A percentile compares a stretch with the other conserved stretches of the same genome.
phyloP scores from a whole-genome alignment of 2,888 invertebrate species.

The Megamerina dolium region DNA sequence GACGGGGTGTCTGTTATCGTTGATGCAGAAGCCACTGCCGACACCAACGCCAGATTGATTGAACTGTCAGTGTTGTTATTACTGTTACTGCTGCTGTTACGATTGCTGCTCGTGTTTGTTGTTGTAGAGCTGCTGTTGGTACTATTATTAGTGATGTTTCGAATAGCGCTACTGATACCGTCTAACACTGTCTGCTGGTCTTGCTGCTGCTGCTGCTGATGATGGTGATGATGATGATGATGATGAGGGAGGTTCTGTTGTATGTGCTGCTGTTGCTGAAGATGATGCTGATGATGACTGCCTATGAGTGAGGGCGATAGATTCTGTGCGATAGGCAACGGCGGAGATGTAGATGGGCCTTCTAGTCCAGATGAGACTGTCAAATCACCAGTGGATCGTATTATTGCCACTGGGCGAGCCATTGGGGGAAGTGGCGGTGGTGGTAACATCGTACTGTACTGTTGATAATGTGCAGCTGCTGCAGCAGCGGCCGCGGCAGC shows the following conservation, averaged over 20 bases:
- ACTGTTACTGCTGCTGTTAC: constrained; percentile 18
- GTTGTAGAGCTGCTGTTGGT: constrained; percentile 41
- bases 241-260: constrained; percentile 15
- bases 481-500: constrained; percentile 27
- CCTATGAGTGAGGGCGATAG: too few relatives aligned
- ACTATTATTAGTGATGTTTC: constrained; percentile 10
- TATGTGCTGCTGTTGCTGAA: constrained; percentile 26
- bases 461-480: constrained; percentile 30
- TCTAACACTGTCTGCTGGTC: constrained; percentile 9
- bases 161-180: constrained; percentile 14
- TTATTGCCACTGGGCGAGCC: constrained; percentile 94
- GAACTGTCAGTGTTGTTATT: constrained; percentile 24
- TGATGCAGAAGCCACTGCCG: too few relatives aligned
- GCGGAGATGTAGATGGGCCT: constrained; percentile 59
- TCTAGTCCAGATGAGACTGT: too few relatives aligned
- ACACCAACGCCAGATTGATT: constrained; percentile 20
- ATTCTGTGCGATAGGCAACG: constrained; percentile 58
- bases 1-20: constrained; percentile 23
- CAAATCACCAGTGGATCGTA: constrained; percentile 75
- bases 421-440: constrained; percentile 93
- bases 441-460: constrained; percentile 79
- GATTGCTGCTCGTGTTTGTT: constrained; percentile 31
- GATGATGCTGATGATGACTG: too few relatives aligned
- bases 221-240: constrained; percentile 15
- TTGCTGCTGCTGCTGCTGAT: constrained; percentile 11